A percentile compares a stretch with the other conserved stretches of the same genome.
Evolutionary conservation across 2,113 vertebrate genomes (phyloP).

Genomic region (Ailuropoda melanoleuca): DNA sequence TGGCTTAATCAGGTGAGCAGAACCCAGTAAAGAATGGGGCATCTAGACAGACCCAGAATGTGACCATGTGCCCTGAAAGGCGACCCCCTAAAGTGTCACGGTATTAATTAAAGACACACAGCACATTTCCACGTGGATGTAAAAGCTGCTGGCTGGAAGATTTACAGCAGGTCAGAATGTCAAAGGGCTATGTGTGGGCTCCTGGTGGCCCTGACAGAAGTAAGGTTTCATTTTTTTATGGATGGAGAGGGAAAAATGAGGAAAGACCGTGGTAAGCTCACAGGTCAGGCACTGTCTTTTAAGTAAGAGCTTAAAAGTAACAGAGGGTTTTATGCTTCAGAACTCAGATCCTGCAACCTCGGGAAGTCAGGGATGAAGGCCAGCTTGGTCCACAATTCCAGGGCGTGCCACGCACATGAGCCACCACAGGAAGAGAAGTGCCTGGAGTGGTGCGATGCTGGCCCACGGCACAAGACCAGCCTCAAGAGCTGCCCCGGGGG

Average conservation of each 20-base stretch:
- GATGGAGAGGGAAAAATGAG: neutral
- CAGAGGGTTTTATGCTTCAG: neutral
- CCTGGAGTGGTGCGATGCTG: neutral
- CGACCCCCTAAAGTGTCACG: neutral
- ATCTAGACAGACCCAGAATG: neutral
- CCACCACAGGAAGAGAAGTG: rapidly evolving
- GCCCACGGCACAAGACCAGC: neutral
- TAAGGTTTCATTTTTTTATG: neutral
- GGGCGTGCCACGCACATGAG: rapidly evolving
- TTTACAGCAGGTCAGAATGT: neutral
- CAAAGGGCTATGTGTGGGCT: neutral
- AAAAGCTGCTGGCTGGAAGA: neutral
- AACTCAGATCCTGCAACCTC: neutral
- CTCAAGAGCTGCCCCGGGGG: rapidly evolving
- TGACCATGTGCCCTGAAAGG: neutral
- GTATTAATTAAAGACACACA: neutral
- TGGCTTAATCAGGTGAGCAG: neutral
- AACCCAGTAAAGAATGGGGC: neutral
- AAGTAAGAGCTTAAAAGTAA: neutral
- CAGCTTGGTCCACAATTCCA: neutral
- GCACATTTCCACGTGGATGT: rapidly evolving
- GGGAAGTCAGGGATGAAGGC: neutral
- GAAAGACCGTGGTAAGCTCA: neutral
- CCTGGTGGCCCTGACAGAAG: neutral
- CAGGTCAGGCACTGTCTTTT: neutral